A percentile compares a stretch with the other conserved stretches of the same genome.
These are phyloP conservation scores for Itoplectis maculator DNA, from an alignment of 2,888 invertebrate genomes.

Conservation along the genomic window DNA sequence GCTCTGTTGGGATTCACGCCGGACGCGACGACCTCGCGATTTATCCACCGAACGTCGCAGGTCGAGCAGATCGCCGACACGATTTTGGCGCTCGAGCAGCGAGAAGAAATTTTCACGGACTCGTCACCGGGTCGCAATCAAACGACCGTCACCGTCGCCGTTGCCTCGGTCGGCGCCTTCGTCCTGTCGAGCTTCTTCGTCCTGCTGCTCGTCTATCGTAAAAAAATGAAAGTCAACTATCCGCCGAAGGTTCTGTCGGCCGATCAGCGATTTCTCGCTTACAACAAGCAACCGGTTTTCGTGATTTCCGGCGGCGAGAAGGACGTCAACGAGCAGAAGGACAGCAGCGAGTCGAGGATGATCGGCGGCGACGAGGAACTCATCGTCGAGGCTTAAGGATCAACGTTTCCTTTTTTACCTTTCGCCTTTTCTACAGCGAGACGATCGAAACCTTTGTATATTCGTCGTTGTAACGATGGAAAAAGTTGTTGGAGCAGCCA, in stretches of 20 bases:
- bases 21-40: slow-evolving; percentile 88
- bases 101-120: slow-evolving; percentile 90
- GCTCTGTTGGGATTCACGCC: slow-evolving; percentile 85
- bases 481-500: too few species aligned
- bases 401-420: background rate
- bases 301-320: slow-evolving; percentile 89
- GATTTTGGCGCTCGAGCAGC: slow-evolving; percentile 87
- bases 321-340: slow-evolving; percentile 79
- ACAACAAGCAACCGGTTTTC: slow-evolving; percentile 88
- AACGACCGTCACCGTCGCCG: slow-evolving; percentile 91
- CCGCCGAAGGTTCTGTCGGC: slow-evolving; percentile 69
- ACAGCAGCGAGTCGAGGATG: slow-evolving; percentile 23
- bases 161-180: slow-evolving; percentile 92
- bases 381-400: slow-evolving; percentile 6
- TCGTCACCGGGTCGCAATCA: slow-evolving; percentile 87
- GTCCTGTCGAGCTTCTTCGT: slow-evolving; percentile 92
- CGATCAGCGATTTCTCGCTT: slow-evolving; percentile 87
- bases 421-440: background rate
- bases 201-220: slow-evolving; percentile 90
- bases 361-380: background rate
- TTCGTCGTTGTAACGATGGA: background rate
- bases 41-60: slow-evolving; percentile 86
- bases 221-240: slow-evolving; percentile 80
- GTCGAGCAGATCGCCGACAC: slow-evolving; percentile 81
- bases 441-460: slow-evolving; percentile 8